Evolutionary conservation across 2,797 vertebrate genomes (phyloP).

Genomic region (Botia almorhae): DNA sequence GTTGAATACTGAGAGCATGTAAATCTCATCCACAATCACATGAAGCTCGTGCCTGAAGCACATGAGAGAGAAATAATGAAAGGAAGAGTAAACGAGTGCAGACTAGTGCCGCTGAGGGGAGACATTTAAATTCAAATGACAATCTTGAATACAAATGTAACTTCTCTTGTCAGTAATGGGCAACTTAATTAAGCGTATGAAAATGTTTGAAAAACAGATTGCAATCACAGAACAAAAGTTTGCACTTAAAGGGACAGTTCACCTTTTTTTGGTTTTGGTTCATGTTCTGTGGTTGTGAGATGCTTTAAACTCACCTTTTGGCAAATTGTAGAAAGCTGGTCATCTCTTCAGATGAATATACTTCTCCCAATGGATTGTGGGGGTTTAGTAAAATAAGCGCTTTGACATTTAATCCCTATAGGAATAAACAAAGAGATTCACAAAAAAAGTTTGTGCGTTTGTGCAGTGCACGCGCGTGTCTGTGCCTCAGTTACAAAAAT

Average conservation of each 20-base stretch:
- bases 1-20: slow-evolving; percentile 95
- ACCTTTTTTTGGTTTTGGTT: not conserved
- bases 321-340: slow-evolving; percentile 90
- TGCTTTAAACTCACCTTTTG: slow-evolving; percentile 82
- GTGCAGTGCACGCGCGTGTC: not conserved
- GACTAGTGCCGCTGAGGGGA: slow-evolving; percentile 15
- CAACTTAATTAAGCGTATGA: slow-evolving; percentile 40
- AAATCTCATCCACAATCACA: slow-evolving; percentile 92
- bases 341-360: slow-evolving; percentile 88
- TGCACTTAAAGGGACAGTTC: not conserved
- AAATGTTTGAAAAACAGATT: slow-evolving; percentile 10
- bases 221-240: not conserved
- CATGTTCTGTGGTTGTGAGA: slow-evolving; percentile 1
- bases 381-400: slow-evolving; percentile 93
- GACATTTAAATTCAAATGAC: slow-evolving; percentile 43
- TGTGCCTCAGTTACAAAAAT: slow-evolving; percentile 29
- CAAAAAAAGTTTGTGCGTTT: not conserved
- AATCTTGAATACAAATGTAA: slow-evolving; percentile 20
- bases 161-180: slow-evolving; percentile 32
- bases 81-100: slow-evolving; percentile 2
- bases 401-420: slow-evolving; percentile 84
- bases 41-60: slow-evolving; percentile 86
- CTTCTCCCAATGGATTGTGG: slow-evolving; percentile 92
- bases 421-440: slow-evolving; percentile 15
- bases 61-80: slow-evolving; percentile 7